A percentile compares a stretch with the other conserved stretches of the same genome.
These are phyloP conservation scores for Gymnothorax javanicus DNA, from an alignment of 2,797 vertebrate species.

Conservation along the genomic window DNA sequence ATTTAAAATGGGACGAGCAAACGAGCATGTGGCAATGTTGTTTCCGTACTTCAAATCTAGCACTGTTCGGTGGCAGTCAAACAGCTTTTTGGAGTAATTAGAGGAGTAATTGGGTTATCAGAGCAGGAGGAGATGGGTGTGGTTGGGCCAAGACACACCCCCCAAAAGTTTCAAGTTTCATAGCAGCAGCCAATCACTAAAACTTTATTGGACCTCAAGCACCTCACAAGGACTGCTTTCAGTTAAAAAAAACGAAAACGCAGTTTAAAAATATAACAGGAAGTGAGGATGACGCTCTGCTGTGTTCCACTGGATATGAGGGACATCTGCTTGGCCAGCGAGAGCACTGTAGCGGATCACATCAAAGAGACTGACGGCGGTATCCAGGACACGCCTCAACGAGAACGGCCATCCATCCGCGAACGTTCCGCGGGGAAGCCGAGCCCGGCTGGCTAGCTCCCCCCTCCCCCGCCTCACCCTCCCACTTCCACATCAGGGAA, in stretches of 20 bases:
- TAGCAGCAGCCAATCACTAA: not conserved
- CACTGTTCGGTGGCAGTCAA: not conserved
- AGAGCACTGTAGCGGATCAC: not conserved
- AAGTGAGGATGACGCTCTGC: not conserved
- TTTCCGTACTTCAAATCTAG: not conserved
- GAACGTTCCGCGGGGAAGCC: not conserved
- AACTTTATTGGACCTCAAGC: not conserved
- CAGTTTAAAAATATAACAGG: not conserved
- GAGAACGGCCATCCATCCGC: not conserved
- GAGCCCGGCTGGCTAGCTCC: not conserved
- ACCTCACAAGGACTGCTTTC: not conserved
- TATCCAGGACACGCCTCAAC: not conserved
- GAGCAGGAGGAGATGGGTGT: not conserved
- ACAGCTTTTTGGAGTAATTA: not conserved
- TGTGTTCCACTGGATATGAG: not conserved
- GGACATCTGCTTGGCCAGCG: not conserved
- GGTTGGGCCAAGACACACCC: not conserved
- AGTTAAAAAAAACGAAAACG: not conserved
- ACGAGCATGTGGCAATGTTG: not conserved
- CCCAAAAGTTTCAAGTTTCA: not conserved
- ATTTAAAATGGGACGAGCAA: not conserved
- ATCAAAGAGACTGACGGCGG: not conserved
- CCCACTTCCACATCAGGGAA: not conserved
- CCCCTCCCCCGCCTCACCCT: not conserved
- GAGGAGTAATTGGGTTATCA: not conserved